Percentiles rank a stretch among this genome's conserved stretches.
These are phyloP conservation scores for Dasypolia templi DNA, from an alignment of 2,888 invertebrate species.

Conservation along the genomic window DNA sequence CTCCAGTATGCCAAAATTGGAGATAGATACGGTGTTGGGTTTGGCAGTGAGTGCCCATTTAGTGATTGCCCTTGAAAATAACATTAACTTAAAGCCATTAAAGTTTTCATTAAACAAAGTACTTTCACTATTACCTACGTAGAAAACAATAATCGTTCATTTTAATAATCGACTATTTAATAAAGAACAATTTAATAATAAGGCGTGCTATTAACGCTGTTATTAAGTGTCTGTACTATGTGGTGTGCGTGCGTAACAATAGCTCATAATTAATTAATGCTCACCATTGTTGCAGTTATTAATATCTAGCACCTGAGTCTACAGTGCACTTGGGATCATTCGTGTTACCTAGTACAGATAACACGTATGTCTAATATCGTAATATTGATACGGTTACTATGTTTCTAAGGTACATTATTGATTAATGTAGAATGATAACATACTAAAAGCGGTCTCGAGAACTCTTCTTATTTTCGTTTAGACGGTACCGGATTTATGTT, in stretches of 20 bases:
- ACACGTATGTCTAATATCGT: too few species aligned
- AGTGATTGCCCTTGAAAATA: neutral
- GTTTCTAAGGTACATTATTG: neutral
- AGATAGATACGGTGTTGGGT: too few species aligned
- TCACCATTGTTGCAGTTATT: slow-evolving; percentile 42
- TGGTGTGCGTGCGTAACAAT: slow-evolving; percentile 12
- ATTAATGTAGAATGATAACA: neutral
- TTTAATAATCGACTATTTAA: slow-evolving; percentile 14
- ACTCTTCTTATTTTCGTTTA: neutral
- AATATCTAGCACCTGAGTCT: slow-evolving; percentile 34
- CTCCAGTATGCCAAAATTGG: too few species aligned
- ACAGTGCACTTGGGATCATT: slow-evolving; percentile 26
- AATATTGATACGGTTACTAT: neutral
- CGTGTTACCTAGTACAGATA: neutral
- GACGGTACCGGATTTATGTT: too few species aligned
- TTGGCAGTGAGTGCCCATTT: too few species aligned
- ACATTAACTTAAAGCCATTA: neutral
- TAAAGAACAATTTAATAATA: slow-evolving; percentile 38
- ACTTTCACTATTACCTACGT: neutral
- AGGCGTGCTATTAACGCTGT: neutral
- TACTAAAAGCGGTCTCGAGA: neutral
- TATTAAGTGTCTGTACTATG: slow-evolving; percentile 25
- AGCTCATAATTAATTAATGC: slow-evolving; percentile 54
- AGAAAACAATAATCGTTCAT: slow-evolving; percentile 5
- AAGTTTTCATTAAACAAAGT: slow-evolving; percentile 8